A percentile compares a stretch with the other conserved stretches of the same genome.
phyloP scores from a whole-genome alignment of 2,797 vertebrate genomes.

The Pampus argenteus region DNA sequence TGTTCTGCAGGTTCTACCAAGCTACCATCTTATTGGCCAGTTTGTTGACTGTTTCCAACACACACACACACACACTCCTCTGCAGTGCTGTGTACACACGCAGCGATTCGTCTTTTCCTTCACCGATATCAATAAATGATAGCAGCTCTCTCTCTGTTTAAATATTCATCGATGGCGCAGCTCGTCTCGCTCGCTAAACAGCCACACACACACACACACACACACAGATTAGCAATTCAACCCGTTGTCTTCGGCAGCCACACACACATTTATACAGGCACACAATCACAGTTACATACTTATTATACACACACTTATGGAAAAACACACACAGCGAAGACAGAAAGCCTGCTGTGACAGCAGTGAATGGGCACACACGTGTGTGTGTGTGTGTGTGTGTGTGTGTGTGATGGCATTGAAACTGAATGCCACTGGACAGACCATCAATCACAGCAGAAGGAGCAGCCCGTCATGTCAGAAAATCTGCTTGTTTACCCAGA shows the following conservation, averaged over 20 bases:
- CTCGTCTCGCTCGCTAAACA: slow-evolving; percentile 67
- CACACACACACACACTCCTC: slow-evolving; percentile 11
- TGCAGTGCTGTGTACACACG: slow-evolving; percentile 46
- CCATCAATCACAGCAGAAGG: neutral
- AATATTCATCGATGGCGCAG: slow-evolving; percentile 67
- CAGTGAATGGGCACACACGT: neutral
- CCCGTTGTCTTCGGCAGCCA: slow-evolving; percentile 35
- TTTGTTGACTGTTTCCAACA: slow-evolving; percentile 42
- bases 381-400: neutral
- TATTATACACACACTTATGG: neutral
- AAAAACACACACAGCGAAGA: neutral
- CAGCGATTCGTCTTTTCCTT: slow-evolving; percentile 63
- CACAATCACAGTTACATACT: slow-evolving; percentile 44
- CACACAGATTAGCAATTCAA: slow-evolving; percentile 62
- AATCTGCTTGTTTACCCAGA: neutral
- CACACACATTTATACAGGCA: slow-evolving; percentile 25
- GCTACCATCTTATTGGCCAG: too few species aligned
- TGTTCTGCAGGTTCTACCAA: too few species aligned
- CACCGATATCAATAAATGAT: slow-evolving; percentile 73
- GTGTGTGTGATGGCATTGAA: neutral
- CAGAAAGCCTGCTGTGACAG: neutral
- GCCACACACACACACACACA: slow-evolving; percentile 27
- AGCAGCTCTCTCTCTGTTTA: slow-evolving; percentile 61
- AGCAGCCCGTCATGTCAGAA: neutral
- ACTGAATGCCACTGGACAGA: neutral